Base-by-base conservation (phyloP, 2,113 vertebrate species). In the Thomomys bottae region DNA sequence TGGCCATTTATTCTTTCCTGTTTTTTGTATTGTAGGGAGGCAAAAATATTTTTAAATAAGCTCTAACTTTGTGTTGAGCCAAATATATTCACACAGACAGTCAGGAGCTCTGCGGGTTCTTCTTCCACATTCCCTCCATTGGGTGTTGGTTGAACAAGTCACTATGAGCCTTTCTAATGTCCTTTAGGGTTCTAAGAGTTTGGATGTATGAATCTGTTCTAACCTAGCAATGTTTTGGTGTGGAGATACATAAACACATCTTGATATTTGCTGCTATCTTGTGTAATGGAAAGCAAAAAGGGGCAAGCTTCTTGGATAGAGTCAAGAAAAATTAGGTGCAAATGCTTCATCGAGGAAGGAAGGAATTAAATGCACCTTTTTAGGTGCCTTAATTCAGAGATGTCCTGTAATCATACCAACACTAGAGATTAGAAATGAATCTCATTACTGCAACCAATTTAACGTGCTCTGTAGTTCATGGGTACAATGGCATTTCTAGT, bases 1-100 rank as follows among this genome's bases (percentile, higher is more conserved):
- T 72, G 42, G 8, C 21, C 28, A 81, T 93, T 82, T 61, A 14
- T 40, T 92, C 17, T 91, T 95, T 78, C 2, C 36, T 61, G 59
- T 77, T 89, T 70, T 36, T 88, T 84, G 30, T 12, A 63, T 42
- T 61, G 7, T 81, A 66, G 54, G 32, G 76, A 83, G 5, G 38
- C 38, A 68, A 68, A 61, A 28, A n/a, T n/a, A n/a, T n/a, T n/a
- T n/a, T n/a, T n/a, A n/a, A n/a, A n/a, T n/a, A n/a, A n/a, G n/a
- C 45, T 45, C 45, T 45, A 45, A 45, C 45, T 45, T 45, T 45
- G 45, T 8, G 45, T 45, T 45, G 45, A 45, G 11, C 45, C 45
- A 45, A 11, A 45, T 45, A 11, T 21, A 34, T 17, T 68, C 5
- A 34, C 63, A 21, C 26, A 75, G 49, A 61, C 11, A 23, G 23